Evolutionary conservation across 1,140 invertebrate genomes (phyloP).

Genomic region (Alviniconcha marisindica): DNA sequence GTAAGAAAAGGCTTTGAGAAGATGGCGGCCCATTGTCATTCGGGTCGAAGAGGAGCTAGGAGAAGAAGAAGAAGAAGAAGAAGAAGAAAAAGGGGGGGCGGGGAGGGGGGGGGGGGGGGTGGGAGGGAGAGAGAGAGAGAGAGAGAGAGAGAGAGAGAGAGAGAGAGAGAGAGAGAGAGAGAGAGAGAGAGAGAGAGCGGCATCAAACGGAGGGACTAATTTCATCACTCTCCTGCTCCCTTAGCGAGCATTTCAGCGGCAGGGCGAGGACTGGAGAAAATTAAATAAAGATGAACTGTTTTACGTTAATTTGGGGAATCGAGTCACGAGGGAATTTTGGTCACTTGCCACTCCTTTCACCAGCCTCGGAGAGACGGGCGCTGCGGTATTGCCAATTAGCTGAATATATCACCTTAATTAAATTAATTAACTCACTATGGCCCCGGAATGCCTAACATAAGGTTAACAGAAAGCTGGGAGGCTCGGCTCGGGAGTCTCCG

Average conservation of each 20-base stretch:
- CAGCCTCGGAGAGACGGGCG: not conserved
- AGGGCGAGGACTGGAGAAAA: constrained; percentile 28
- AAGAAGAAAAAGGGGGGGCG: not conserved
- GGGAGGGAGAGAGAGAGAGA: too few species aligned
- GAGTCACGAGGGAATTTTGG: constrained; percentile 34
- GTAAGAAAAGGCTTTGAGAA: not conserved
- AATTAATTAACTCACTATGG: constrained; percentile 51
- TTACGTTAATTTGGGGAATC: constrained; percentile 50
- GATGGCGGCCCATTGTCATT: constrained; percentile 19
- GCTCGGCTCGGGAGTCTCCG: constrained; percentile 33
- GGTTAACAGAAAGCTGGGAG: constrained; percentile 46
- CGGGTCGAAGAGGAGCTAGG: not conserved
- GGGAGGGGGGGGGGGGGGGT: not conserved
- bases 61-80: not conserved
- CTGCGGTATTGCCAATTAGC: constrained; percentile 52
- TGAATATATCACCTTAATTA: constrained; percentile 53
- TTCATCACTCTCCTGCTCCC: constrained; percentile 42
- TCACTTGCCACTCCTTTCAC: constrained; percentile 41
- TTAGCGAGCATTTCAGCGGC: constrained; percentile 36
- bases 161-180: not conserved
- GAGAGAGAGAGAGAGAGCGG: not conserved
- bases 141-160: not conserved
- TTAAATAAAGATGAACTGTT: constrained; percentile 55
- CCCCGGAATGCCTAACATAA: constrained; percentile 48
- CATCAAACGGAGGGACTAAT: constrained; percentile 37